Conservation (phyloP, 2,113 vertebrate species). For the Phylloscopus whistleri region DNA sequence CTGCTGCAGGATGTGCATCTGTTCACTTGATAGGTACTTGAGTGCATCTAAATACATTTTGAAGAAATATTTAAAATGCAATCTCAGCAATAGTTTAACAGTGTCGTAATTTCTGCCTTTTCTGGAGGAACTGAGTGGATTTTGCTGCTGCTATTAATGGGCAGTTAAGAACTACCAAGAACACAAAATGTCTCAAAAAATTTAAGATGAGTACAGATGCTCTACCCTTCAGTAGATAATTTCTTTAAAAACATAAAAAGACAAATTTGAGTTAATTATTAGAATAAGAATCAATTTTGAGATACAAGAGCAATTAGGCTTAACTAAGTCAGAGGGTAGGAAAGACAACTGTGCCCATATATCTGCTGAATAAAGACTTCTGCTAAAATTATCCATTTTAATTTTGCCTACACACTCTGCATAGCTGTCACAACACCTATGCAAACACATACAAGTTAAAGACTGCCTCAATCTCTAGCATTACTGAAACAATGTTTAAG, state of each 20-base stretch:
- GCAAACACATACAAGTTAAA: background rate
- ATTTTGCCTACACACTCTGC: background rate
- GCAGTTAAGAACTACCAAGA: background rate
- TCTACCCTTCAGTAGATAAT: background rate
- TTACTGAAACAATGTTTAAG: background rate
- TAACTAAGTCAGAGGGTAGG: background rate
- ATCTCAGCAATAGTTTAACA: background rate
- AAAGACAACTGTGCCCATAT: background rate
- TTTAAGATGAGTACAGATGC: background rate
- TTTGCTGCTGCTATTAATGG: background rate
- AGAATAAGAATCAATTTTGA: background rate
- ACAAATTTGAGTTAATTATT: background rate
- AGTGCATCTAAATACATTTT: background rate
- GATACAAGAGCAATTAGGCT: background rate
- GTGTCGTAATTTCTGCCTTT: background rate
- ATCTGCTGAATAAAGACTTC: background rate
- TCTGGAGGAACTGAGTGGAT: background rate
- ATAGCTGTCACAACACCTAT: background rate
- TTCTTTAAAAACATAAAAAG: background rate
- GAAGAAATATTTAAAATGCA: background rate
- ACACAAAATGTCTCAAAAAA: background rate
- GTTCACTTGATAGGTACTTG: background rate
- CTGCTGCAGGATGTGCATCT: background rate
- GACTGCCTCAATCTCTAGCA: background rate
- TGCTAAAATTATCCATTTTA: background rate